Evolutionary conservation across 1,140 invertebrate genomes (phyloP).

Genomic region (Adelges cooleyi): DNA sequence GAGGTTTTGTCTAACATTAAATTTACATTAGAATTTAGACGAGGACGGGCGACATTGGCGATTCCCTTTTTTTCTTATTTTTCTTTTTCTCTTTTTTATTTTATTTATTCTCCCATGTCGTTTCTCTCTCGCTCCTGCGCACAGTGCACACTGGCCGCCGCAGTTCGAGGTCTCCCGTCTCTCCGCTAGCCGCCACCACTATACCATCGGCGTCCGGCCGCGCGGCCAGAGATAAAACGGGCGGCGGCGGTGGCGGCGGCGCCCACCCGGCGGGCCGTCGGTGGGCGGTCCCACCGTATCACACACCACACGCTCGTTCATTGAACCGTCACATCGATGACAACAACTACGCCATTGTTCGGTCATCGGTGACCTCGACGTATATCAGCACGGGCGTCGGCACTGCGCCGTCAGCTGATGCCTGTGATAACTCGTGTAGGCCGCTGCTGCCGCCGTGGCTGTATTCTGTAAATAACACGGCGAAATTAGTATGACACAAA

Average conservation of each 20-base stretch:
- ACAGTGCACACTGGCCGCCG: background rate
- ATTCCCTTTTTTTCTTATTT: background rate
- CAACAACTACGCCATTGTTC: constrained; percentile 15
- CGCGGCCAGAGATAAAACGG: background rate
- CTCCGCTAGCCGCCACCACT: too few species aligned
- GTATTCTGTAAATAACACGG: too few species aligned
- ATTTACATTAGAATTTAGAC: constrained; percentile 26
- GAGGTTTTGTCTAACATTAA: constrained; percentile 27
- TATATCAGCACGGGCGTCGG: background rate
- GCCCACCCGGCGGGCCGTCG: background rate
- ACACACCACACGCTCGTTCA: background rate
- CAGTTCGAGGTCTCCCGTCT: background rate
- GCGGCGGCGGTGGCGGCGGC: background rate
- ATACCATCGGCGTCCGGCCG: background rate
- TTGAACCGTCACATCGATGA: constrained; percentile 3
- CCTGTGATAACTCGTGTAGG: too few species aligned
- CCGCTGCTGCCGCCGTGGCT: too few species aligned
- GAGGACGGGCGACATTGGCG: background rate
- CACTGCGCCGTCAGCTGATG: too few species aligned
- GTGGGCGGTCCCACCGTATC: background rate
- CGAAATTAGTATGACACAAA: too few species aligned
- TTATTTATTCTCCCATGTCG: too few species aligned
- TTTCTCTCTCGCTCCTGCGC: background rate
- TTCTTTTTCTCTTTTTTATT: too few species aligned
- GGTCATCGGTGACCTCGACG: background rate